Percentiles rank a stretch among this genome's conserved stretches.
Evolutionary conservation across 1,140 invertebrate genomes (phyloP).

Genomic region (Drosophila erecta): DNA sequence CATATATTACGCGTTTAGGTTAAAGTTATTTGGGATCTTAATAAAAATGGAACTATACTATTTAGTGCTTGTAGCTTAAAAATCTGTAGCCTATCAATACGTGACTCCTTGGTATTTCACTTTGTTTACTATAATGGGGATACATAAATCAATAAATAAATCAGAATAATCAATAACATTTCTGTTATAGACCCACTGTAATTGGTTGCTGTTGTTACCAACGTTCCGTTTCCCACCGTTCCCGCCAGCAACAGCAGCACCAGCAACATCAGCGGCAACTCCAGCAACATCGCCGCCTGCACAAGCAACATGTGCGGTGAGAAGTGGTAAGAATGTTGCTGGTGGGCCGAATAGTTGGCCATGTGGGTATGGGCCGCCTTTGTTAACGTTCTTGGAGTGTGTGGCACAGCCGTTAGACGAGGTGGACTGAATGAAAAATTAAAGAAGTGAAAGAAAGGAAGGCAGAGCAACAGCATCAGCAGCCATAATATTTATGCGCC

Average conservation of each 20-base stretch:
- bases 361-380: slow-evolving; percentile 30
- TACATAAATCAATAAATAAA: too few relatives aligned
- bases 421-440: slow-evolving; percentile 10
- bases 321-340: slow-evolving; percentile 54
- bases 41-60: too few relatives aligned
- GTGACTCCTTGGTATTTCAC: too few relatives aligned
- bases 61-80: too few relatives aligned
- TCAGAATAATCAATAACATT: too few relatives aligned
- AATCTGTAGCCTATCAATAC: too few relatives aligned
- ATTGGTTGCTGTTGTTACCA: slow-evolving; percentile 57
- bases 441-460: slow-evolving; percentile 16
- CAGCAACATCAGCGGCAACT: slow-evolving; percentile 4
- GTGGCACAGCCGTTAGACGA: slow-evolving; percentile 34
- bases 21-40: too few relatives aligned
- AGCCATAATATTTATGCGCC: slow-evolving; percentile 37
- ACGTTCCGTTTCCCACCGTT: slow-evolving; percentile 62
- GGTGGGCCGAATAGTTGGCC: slow-evolving; percentile 26
- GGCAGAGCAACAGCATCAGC: slow-evolving; percentile 5
- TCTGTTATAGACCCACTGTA: slow-evolving; percentile 36
- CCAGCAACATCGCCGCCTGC: not conserved
- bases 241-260: slow-evolving; percentile 13
- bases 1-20: too few relatives aligned
- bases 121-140: too few relatives aligned
- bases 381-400: slow-evolving; percentile 33
- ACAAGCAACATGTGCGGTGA: slow-evolving; percentile 8